Conservation (phyloP, 2,888 invertebrate species). For the Ypsolopha sequella region DNA sequence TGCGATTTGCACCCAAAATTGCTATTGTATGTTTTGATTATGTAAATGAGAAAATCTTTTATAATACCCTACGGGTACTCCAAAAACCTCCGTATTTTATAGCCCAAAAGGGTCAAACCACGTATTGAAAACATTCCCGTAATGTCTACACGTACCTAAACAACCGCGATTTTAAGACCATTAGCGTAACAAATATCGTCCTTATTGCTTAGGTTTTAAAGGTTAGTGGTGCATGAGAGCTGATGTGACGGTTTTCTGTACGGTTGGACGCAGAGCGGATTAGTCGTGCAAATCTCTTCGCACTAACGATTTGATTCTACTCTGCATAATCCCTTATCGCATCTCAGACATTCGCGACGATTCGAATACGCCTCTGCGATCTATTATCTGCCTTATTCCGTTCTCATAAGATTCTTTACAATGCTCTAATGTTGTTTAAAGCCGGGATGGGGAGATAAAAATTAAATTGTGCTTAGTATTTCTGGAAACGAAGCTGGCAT, state of each 20-base stretch:
- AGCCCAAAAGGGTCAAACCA: too few species aligned
- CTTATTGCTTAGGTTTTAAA: too few species aligned
- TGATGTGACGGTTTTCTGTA: slow-evolving; percentile 1
- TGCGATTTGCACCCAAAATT: too few species aligned
- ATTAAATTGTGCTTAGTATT: background rate
- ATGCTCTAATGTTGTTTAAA: slow-evolving; percentile 5
- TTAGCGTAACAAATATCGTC: too few species aligned
- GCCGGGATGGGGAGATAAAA: background rate
- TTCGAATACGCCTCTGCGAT: slow-evolving; percentile 32
- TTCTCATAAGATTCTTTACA: slow-evolving; percentile 8
- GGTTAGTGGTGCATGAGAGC: background rate
- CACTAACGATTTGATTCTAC: slow-evolving; percentile 44
- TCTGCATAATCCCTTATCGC: slow-evolving; percentile 57
- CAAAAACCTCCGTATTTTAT: too few species aligned
- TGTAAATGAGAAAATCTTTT: too few species aligned
- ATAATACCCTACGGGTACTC: too few species aligned
- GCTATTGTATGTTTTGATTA: too few species aligned
- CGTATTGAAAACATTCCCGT: too few species aligned
- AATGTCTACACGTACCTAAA: too few species aligned
- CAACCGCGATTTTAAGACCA: too few species aligned
- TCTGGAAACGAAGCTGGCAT: too few species aligned
- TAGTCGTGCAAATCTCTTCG: slow-evolving; percentile 31
- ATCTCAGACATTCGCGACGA: slow-evolving; percentile 37
- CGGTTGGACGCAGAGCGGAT: slow-evolving; percentile 12
- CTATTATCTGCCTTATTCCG: background rate